Evolutionary conservation across 2,888 invertebrate genomes (phyloP), one percentile per base, ranked within the genome.

Genomic region (Nomada goodeniana): DNA sequence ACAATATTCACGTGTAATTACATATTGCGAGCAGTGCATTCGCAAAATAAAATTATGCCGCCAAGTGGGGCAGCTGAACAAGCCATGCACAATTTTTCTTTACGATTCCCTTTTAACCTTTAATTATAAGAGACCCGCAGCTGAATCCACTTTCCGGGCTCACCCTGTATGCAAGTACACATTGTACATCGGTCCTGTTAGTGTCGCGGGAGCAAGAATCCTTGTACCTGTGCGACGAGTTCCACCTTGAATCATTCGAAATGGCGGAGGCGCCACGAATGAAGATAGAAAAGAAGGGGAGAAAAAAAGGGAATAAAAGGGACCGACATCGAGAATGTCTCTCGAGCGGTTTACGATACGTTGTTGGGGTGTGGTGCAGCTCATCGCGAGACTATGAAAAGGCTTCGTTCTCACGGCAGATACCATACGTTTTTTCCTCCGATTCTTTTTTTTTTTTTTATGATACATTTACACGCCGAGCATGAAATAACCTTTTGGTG

Each of bases 371-470:
- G 85, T 84, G 86, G 81, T 76, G 72, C 29, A 73, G 73, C 70
- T 67, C 82, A 70, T 68, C 50, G 72, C 74, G 76, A 59, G 71
- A 50, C 68, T 78, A 74, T 26, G 65, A 74, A 80, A 85, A 84
- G 82, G 81, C 85, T 84, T 82, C 82, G 86, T 90, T 90, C 89
- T 90, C 89, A 90, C 90, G 88, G 60, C 75, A 50, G 63, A 59
- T 44, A 26, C 26, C 65, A 26, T 47, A 65, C 71, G 18, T n/a
- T 57, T 52, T 64, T 64, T 42, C 59, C 55, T 15, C 18, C 29
- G 7, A 11, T n/a, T 42, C n/a, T 47, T 20, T 26, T 68, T 47
- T 80, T 80, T 71, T 71, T 47, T 80, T 80, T 71, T 71, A 75
- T 42, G 3, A 26, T 52, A 20, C 55, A 81, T 67, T 55, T 50